phyloP scores from a whole-genome alignment of 64 coral and sea anemone species.

The Stichodactyla helianthus region DNA sequence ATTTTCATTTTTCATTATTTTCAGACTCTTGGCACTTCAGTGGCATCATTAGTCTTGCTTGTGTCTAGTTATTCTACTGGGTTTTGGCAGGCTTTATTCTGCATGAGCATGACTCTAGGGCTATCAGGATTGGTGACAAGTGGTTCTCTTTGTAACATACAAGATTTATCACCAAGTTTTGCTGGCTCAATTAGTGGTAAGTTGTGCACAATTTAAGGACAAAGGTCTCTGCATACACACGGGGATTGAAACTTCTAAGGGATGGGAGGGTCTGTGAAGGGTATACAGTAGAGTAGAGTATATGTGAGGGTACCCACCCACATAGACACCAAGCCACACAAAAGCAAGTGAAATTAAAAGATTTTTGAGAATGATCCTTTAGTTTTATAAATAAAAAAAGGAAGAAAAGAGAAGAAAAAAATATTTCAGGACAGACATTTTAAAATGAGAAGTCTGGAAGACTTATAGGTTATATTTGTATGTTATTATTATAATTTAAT shows the following conservation, averaged over 20 bases:
- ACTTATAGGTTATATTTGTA: neutral
- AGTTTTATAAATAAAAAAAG: too few relatives aligned
- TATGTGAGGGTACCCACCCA: too few relatives aligned
- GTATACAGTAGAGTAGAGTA: too few relatives aligned
- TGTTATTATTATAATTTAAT: neutral
- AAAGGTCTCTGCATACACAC: too few relatives aligned
- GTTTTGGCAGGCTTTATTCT: conserved; percentile 60
- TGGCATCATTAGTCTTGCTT: conserved; percentile 46
- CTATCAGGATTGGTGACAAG: conserved; percentile 42
- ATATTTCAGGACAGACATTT: too few relatives aligned
- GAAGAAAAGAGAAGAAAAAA: too few relatives aligned
- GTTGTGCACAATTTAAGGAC: neutral
- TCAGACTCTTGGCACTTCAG: conserved; percentile 47
- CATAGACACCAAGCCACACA: too few relatives aligned
- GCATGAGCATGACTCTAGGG: conserved; percentile 30
- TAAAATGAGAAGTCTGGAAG: too few relatives aligned
- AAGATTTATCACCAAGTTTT: conserved; percentile 56
- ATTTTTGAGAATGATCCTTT: too few relatives aligned
- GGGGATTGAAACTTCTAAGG: too few relatives aligned
- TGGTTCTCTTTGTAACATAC: conserved; percentile 48
- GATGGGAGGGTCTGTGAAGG: too few relatives aligned
- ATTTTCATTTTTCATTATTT: neutral
- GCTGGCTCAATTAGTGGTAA: conserved; percentile 61
- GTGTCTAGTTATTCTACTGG: conserved; percentile 26
- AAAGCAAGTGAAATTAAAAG: too few relatives aligned